phyloP scores from a whole-genome alignment of 2,113 vertebrate species.

The Macrotus californicus region DNA sequence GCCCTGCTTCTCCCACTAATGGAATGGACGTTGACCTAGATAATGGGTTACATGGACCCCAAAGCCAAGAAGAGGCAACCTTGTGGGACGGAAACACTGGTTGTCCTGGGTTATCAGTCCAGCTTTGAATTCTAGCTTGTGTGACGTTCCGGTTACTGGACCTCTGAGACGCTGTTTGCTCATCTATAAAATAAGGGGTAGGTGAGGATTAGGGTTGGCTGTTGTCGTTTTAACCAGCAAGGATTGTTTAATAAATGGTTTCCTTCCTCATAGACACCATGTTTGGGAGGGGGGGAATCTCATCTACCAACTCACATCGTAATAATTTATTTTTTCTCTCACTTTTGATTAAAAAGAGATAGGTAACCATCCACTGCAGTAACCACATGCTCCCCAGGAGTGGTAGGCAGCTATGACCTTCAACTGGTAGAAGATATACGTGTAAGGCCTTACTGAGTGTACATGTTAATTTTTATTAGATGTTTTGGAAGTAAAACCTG shows the following conservation, averaged over 20 bases:
- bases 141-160: neutral
- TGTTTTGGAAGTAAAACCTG: neutral
- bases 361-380: accelerated
- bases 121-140: neutral
- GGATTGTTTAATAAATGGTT: neutral
- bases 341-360: neutral
- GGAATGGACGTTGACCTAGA: neutral
- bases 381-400: neutral
- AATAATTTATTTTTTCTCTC: neutral
- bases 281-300: neutral
- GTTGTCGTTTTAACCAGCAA: neutral
- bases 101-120: accelerated
- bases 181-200: neutral
- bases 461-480: neutral
- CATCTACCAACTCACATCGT: neutral
- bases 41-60: neutral
- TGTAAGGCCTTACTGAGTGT: neutral
- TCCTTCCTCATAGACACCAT: neutral
- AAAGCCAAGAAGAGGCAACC: neutral
- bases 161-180: neutral
- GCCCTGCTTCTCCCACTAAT: neutral
- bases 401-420: accelerated
- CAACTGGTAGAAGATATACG: neutral
- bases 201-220: neutral
- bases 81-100: accelerated